Percentiles rank a stretch among this genome's conserved stretches.
phyloP scores from a whole-genome alignment of 2,113 vertebrate genomes.

The Corythaixoides concolor region DNA sequence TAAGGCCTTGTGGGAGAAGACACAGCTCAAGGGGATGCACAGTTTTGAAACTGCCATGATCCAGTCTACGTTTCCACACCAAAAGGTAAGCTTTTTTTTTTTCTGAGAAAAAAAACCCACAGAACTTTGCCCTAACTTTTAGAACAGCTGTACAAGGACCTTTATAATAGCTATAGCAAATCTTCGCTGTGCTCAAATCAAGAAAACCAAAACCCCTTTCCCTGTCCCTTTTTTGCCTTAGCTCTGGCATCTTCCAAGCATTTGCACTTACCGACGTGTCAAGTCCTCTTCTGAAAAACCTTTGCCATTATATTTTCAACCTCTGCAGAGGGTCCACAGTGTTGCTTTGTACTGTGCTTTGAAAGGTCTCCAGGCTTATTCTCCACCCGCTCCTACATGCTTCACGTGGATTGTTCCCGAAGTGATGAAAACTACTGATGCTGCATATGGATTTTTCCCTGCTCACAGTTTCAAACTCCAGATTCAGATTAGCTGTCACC shows the following conservation, averaged over 20 bases:
- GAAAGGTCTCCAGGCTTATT: neutral
- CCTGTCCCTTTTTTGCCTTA: neutral
- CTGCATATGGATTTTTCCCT: neutral
- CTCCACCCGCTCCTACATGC: neutral
- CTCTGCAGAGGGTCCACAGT: neutral
- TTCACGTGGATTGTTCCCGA: neutral
- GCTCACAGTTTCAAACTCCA: neutral
- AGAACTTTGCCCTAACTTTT: neutral
- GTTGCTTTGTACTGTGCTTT: neutral
- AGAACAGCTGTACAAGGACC: neutral
- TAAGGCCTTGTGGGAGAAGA: conserved; percentile 87
- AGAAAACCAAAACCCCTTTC: neutral
- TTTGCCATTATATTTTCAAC: neutral
- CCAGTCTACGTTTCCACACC: conserved; percentile 82
- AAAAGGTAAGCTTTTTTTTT: conserved; percentile 79
- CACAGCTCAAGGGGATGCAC: conserved; percentile 79
- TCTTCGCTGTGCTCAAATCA: neutral
- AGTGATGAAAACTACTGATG: neutral
- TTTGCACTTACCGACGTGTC: neutral
- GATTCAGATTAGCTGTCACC: neutral
- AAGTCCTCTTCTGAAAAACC: neutral
- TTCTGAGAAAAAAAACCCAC: neutral
- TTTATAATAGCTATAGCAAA: neutral
- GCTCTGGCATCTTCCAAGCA: rapidly evolving
- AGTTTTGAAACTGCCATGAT: conserved; percentile 90